A percentile compares a stretch with the other conserved stretches of the same genome.
phyloP scores from a whole-genome alignment of 2,888 invertebrate genomes.

The Hyposoter didymator region DNA sequence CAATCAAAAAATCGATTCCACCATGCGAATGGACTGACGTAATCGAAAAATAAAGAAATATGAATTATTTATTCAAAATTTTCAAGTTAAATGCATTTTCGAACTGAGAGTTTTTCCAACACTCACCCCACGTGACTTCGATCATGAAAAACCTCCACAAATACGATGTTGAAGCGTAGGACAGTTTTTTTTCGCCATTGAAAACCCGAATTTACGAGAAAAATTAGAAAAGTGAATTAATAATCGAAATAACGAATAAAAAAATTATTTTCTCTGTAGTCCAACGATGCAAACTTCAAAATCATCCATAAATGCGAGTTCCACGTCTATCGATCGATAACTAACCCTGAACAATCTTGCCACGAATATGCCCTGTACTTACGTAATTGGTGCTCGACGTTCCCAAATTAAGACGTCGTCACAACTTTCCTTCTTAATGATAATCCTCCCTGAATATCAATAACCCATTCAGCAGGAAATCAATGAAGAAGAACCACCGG shows the following conservation, averaged over 20 bases:
- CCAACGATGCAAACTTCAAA: too few species aligned
- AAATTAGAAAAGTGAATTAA: too few species aligned
- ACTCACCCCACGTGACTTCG: not conserved
- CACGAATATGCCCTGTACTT: not conserved
- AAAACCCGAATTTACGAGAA: too few species aligned
- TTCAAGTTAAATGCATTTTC: not conserved
- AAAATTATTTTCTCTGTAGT: too few species aligned
- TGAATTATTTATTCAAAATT: too few species aligned
- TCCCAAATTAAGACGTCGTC: not conserved
- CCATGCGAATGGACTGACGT: not conserved
- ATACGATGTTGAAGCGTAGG: not conserved
- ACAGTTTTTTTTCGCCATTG: too few species aligned
- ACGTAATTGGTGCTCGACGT: not conserved
- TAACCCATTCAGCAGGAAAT: not conserved
- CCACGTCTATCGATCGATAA: constrained; percentile 2
- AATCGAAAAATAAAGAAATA: not conserved
- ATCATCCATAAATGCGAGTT: not conserved
- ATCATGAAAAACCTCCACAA: not conserved
- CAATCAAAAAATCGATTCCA: not conserved
- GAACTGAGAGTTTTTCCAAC: not conserved
- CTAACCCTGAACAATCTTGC: not conserved
- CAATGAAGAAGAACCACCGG: not conserved
- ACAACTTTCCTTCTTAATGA: not conserved
- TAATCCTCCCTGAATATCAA: not conserved
- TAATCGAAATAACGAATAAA: too few species aligned